Evolutionary conservation across 2,113 vertebrate genomes (phyloP).

Genomic region (Odontophorus gujanensis): DNA sequence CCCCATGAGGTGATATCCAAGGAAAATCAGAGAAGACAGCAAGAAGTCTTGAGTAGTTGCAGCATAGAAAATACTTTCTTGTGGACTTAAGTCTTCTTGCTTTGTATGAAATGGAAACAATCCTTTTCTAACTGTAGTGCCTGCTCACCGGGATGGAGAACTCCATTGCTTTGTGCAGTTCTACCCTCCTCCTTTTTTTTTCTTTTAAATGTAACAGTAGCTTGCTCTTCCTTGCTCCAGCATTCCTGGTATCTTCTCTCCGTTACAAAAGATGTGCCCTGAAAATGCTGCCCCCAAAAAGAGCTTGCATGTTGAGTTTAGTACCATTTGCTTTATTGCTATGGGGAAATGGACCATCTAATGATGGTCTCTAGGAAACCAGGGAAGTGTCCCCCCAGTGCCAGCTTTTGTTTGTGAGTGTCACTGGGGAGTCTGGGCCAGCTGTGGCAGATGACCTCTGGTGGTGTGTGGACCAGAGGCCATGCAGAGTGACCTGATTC

Average conservation of each 20-base stretch:
- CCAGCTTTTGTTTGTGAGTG: neutral
- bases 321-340: neutral
- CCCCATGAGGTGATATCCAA: neutral
- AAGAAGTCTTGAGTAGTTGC: neutral
- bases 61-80: neutral
- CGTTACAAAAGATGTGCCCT: neutral
- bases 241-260: neutral
- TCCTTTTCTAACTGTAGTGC: neutral
- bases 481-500: accelerated
- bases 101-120: neutral
- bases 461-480: neutral
- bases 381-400: neutral
- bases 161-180: neutral
- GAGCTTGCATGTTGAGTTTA: neutral
- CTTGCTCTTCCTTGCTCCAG: neutral
- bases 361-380: neutral
- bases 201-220: neutral
- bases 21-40: neutral
- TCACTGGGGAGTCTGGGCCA: accelerated
- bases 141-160: neutral
- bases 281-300: neutral
- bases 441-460: accelerated
- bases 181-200: neutral
- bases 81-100: neutral
- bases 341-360: accelerated